phyloP scores from a whole-genome alignment of 2,797 vertebrate genomes.

The Delichon dasypus region DNA sequence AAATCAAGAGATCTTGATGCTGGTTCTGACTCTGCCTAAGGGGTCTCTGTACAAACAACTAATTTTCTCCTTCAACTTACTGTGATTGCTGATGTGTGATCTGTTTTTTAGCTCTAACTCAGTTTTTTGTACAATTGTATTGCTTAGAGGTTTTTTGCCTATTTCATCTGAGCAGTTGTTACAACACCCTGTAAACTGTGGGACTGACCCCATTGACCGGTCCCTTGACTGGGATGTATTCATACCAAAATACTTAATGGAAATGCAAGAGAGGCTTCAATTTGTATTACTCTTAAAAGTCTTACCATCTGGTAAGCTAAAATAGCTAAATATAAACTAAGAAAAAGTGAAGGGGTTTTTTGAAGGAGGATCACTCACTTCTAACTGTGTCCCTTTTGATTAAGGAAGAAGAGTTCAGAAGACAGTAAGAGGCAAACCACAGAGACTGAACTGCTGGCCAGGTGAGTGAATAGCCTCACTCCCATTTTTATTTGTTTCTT shows the following conservation, averaged over 20 bases:
- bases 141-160: not conserved
- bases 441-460: not conserved
- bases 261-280: not conserved
- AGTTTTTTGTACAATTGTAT: not conserved
- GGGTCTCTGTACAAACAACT: not conserved
- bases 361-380: not conserved
- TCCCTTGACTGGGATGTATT: not conserved
- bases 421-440: not conserved
- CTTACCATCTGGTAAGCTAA: not conserved
- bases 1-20: not conserved
- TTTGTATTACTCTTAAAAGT: not conserved
- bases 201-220: not conserved
- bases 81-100: not conserved
- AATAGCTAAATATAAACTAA: not conserved
- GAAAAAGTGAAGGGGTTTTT: not conserved
- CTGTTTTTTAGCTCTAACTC: not conserved
- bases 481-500: not conserved
- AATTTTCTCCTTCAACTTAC: not conserved
- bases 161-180: not conserved
- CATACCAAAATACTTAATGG: fast-evolving
- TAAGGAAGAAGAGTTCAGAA: not conserved
- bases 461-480: not conserved
- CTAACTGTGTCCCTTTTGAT: not conserved
- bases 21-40: not conserved
- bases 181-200: not conserved